These are phyloP conservation scores for Oxycera nigricornis DNA, from an alignment of 2,888 invertebrate genomes.

Conservation along the genomic window DNA sequence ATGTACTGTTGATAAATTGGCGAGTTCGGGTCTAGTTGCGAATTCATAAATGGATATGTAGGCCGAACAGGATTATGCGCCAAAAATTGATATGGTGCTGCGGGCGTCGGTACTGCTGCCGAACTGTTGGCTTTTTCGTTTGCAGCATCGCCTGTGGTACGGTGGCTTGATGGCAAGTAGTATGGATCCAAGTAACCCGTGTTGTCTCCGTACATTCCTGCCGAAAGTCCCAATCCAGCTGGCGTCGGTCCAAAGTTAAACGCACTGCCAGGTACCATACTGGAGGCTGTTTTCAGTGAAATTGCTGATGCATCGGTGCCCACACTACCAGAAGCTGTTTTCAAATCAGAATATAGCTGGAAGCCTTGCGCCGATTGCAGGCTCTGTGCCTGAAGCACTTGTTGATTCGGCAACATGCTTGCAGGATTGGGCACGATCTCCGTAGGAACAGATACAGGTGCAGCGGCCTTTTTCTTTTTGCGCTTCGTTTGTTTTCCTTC, in stretches of 20 bases:
- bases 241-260: slow-evolving; percentile 82
- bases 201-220: slow-evolving; percentile 70
- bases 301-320: slow-evolving; percentile 62
- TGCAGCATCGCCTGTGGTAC: slow-evolving; percentile 53
- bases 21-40: slow-evolving; percentile 68
- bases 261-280: slow-evolving; percentile 81
- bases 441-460: slow-evolving; percentile 19
- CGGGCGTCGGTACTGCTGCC: slow-evolving; percentile 62
- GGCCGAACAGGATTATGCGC: slow-evolving; percentile 68
- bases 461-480: slow-evolving; percentile 21
- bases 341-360: slow-evolving; percentile 68
- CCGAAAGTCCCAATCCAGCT: slow-evolving; percentile 65
- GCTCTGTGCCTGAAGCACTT: slow-evolving; percentile 47
- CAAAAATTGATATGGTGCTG: slow-evolving; percentile 69
- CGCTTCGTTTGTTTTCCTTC: slow-evolving; percentile 13
- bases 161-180: slow-evolving; percentile 64
- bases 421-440: slow-evolving; percentile 42
- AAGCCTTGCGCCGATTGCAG: slow-evolving; percentile 62
- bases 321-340: slow-evolving; percentile 55
- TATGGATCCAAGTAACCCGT: slow-evolving; percentile 74
- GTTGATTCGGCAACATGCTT: slow-evolving; percentile 57
- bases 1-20: slow-evolving; percentile 78
- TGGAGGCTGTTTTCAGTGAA: slow-evolving; percentile 68
- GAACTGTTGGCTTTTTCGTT: slow-evolving; percentile 64
- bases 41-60: slow-evolving; percentile 69